Base-by-base conservation (phyloP, 30 jellyfish, hydroid and myxozoan species). In the Mastigias papua region DNA sequence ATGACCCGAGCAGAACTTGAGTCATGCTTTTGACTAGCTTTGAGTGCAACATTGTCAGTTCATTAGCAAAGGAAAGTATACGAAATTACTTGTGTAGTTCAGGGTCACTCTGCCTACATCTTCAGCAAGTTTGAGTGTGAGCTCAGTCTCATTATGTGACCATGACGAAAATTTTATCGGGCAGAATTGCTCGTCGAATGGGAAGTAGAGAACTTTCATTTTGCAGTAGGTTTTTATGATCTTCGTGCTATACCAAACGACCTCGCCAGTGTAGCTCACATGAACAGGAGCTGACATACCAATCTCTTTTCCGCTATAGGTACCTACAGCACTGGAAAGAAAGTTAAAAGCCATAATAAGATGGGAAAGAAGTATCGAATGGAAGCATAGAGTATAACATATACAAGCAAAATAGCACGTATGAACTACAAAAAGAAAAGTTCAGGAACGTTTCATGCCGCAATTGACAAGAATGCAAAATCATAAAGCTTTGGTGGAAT, bases 101-200 rank as follows among this genome's bases (percentile, higher is more conserved):
- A 26, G 4, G 22, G 57, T 50, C 32, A 71, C 34, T n/a, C 71
- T 34, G 50, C 46, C 33, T 28, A 0, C 29, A 3, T 28, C 77
- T 58, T 64, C 89, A 10, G 83, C 89, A 29, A 21, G 26, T 11
- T 28, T 60, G 11, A 89, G 87, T 8, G 5, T 42, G 30, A 89
- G 32, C 46, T 89, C 97, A 11, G 91, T 89, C 60, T 73, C 93
- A 37, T 76, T 78, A 31, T 89, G 82, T 1, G 97, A 64, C 97
- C 97, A 89, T 13, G 97, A 79, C 0, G 97, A 90, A 30, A 89
- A 51, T 1, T 75, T 60, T 34, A 89, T 58, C 4, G 90, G 79
- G 46, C 97, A 89, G 69, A 89, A 80, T 80, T 89, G 97, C 48
- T 89, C 97, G 32, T 89, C 97, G 50, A 89, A 89, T 28, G 97